A percentile compares a stretch with the other conserved stretches of the same genome.
These are phyloP conservation scores for Danio kyathit DNA, from an alignment of 2,797 vertebrate genomes.

Conservation along the genomic window DNA sequence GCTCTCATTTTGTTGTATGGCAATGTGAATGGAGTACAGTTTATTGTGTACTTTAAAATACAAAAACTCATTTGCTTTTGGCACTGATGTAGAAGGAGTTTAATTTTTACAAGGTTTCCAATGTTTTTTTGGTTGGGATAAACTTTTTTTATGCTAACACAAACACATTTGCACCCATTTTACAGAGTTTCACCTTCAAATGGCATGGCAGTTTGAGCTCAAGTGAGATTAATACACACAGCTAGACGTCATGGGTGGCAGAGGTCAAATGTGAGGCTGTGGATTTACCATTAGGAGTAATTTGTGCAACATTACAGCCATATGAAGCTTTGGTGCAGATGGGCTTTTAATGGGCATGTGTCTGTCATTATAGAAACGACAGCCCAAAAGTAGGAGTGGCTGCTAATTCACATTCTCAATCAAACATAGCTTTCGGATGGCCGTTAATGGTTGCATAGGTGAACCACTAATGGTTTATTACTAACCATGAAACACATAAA, in stretches of 20 bases:
- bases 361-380: constrained; percentile 48
- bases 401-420: constrained; percentile 28
- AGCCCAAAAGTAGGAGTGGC: constrained; percentile 20
- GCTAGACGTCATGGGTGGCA: not conserved
- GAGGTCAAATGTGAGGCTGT: constrained; percentile 42
- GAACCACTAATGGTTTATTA: constrained; percentile 13
- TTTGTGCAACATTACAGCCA: constrained; percentile 47
- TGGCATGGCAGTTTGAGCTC: constrained; percentile 5
- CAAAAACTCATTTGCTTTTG: not conserved
- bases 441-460: constrained; percentile 1
- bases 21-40: not conserved
- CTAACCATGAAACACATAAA: constrained; percentile 17
- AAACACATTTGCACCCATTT: constrained; percentile 1
- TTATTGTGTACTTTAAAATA: not conserved
- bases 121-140: not conserved
- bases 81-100: not conserved
- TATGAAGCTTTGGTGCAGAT: constrained; percentile 44
- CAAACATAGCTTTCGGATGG: not conserved
- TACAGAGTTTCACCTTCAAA: not conserved
- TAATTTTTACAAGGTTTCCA: not conserved
- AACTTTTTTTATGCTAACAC: not conserved
- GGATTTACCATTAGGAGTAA: constrained; percentile 35
- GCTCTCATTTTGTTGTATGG: not conserved
- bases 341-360: constrained; percentile 50
- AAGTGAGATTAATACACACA: constrained; percentile 28